Evolutionary conservation across 23 tunicate genomes (phyloP), one percentile per base, ranked within the genome.

Genomic region (Halocynthia roretzi): DNA sequence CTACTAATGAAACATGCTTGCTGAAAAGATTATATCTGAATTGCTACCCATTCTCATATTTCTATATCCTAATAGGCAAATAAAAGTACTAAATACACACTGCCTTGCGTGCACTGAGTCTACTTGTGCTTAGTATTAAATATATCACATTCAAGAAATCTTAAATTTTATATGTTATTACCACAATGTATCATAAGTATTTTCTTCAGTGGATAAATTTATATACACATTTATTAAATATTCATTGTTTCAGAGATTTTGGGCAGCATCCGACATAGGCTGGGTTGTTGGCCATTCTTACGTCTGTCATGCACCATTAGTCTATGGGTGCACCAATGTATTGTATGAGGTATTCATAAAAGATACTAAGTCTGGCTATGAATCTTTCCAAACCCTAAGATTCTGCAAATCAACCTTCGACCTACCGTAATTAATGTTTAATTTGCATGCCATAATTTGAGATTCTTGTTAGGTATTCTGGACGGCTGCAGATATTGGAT

Each of bases 241-340:
- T 60, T n/a, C 64, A 60, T n/a, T 14, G 49, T 71, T 50, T 6
- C 40, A 89, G 96, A 84, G 81, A 21, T 89, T 79, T 75, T 89
- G 96, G 96, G 91, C 96, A 7, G 80, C 96, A 7, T 83, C 96
- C 8, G 96, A 89, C 54, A 76, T 89, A 52, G 96, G 96, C 12
- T 89, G 96, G 96, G 87, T 81, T 15, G 96, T 89, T 22, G 96
- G 96, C 15, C 96, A 89, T 62, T 89, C 96, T 52, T 89, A 89
- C 54, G 70, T 89, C 52, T 89, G 96, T 62, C 96, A 89, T 61
- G 88, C 96, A 11, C 96, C 96, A 18, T 53, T 89, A 53, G 85
- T 89, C 12, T 75, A 89, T 71, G 89, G 96, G 12, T 75, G 76
- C 64, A 80, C 96, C 0, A 81, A 89, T 54, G 8, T 89, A 20